Evolutionary conservation across 2,888 invertebrate species (phyloP).

Genomic region (Xestia ashworthii): DNA sequence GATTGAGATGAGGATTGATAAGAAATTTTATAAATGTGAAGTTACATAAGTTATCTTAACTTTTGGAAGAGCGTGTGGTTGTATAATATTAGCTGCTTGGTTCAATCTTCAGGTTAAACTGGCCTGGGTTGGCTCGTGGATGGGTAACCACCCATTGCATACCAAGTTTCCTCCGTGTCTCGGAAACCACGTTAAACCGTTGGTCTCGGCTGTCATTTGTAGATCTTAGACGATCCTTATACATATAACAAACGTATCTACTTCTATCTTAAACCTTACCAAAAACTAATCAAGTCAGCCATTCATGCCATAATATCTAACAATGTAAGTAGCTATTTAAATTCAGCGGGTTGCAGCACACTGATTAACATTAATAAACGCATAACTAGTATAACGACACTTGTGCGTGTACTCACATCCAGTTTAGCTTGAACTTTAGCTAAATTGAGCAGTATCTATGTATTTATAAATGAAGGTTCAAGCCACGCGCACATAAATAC

Average conservation of each 20-base stretch:
- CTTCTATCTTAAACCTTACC: background rate
- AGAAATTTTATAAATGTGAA: background rate
- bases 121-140: too few relatives aligned
- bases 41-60: background rate
- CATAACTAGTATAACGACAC: constrained; percentile 49
- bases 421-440: constrained; percentile 15
- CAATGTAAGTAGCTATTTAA: constrained; percentile 36
- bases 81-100: too few relatives aligned
- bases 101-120: too few relatives aligned
- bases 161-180: too few relatives aligned
- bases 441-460: background rate
- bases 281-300: constrained; percentile 26
- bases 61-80: too few relatives aligned
- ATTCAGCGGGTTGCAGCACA: constrained; percentile 37
- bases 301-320: background rate
- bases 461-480: too few relatives aligned
- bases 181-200: too few relatives aligned
- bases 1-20: constrained; percentile 1
- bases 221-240: too few relatives aligned
- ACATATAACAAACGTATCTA: background rate
- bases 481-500: too few relatives aligned
- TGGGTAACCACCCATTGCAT: too few relatives aligned
- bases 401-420: constrained; percentile 46
- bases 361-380: constrained; percentile 49
- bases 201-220: too few relatives aligned